Percentiles rank a stretch among this genome's conserved stretches.
These are phyloP conservation scores for Verasper variegatus DNA, from an alignment of 2,113 vertebrate genomes.

Conservation along the genomic window DNA sequence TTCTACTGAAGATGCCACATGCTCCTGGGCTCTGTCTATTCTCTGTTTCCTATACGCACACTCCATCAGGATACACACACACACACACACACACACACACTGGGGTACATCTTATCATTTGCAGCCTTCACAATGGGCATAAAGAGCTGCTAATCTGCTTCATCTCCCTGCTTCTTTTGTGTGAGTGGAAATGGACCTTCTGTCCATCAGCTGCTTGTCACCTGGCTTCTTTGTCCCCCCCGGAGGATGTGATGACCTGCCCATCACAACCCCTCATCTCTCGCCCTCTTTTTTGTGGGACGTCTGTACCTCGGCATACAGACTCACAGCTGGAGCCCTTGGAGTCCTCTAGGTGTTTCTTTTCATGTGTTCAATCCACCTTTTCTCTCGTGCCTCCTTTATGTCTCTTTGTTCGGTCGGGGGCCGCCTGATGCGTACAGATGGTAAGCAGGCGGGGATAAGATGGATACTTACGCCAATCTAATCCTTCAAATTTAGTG, in stretches of 20 bases:
- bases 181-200: slow-evolving; percentile 77
- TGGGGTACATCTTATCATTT: slow-evolving; percentile 77
- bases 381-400: slow-evolving; percentile 39
- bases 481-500: slow-evolving; percentile 66
- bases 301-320: slow-evolving; percentile 19
- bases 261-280: slow-evolving; percentile 75
- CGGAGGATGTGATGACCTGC: slow-evolving; percentile 69
- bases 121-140: slow-evolving; percentile 69
- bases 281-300: slow-evolving; percentile 54
- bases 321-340: slow-evolving; percentile 36
- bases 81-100: slow-evolving; percentile 13
- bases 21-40: too few relatives aligned
- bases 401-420: slow-evolving; percentile 41
- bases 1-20: too few relatives aligned
- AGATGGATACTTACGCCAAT: slow-evolving; percentile 56
- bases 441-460: slow-evolving; percentile 48
- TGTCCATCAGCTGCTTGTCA: slow-evolving; percentile 69
- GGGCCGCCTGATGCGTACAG: slow-evolving; percentile 40
- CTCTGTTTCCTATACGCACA: too few relatives aligned
- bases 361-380: slow-evolving; percentile 51
- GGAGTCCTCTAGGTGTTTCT: slow-evolving; percentile 53
- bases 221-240: slow-evolving; percentile 62
- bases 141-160: slow-evolving; percentile 77
- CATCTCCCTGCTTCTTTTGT: slow-evolving; percentile 77
- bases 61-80: too few relatives aligned